These are phyloP conservation scores for Struthio camelus DNA, from an alignment of 2,113 vertebrate species.

Conservation along the genomic window DNA sequence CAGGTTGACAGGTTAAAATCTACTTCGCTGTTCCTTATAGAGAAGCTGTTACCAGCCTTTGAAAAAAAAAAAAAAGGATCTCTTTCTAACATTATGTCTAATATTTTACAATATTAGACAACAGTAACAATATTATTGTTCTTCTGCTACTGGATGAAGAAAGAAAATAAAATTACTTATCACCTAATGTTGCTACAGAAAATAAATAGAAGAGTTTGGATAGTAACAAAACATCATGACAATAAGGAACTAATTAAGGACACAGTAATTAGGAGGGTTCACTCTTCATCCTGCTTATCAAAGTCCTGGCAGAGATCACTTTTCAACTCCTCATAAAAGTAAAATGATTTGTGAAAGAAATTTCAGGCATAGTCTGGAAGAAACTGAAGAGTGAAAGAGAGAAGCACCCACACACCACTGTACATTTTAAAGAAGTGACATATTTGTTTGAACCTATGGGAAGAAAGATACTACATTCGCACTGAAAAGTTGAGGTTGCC, in stretches of 20 bases:
- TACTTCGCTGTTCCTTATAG: background rate
- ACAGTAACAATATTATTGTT: background rate
- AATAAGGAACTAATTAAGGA: background rate
- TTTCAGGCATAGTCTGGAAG: background rate
- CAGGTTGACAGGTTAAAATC: background rate
- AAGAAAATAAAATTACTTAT: background rate
- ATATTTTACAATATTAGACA: background rate
- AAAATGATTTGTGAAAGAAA: background rate
- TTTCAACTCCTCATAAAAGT: background rate
- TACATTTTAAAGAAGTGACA: fast-evolving
- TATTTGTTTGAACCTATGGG: background rate
- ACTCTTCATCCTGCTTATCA: background rate
- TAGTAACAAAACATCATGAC: background rate
- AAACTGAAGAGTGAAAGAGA: background rate
- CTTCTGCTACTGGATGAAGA: background rate
- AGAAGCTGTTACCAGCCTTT: background rate
- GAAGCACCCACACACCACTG: background rate
- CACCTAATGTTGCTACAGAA: background rate
- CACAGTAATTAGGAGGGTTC: background rate
- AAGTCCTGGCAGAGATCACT: background rate
- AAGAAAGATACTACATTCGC: background rate
- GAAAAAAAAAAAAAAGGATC: background rate
- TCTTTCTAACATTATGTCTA: background rate
- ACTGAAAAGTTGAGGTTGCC: background rate
- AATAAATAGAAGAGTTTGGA: background rate